These are phyloP conservation scores for Gryllus bimaculatus DNA, from an alignment of 1,140 invertebrate genomes.

Conservation along the genomic window DNA sequence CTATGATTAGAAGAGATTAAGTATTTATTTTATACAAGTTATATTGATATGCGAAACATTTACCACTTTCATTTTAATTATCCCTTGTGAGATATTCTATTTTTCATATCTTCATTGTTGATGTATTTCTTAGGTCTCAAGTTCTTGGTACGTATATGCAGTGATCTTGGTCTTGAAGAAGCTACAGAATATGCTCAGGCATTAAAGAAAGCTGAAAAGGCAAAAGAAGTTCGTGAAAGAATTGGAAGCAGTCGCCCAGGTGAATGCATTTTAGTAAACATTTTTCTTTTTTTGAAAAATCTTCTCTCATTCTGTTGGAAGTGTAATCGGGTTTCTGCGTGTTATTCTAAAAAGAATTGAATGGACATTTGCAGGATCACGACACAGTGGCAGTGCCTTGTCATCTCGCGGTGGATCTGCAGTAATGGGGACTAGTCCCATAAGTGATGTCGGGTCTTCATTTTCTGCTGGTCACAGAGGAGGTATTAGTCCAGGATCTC, in stretches of 20 bases:
- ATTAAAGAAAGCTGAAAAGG: conserved; percentile 72
- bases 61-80: too few relatives aligned
- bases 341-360: too few relatives aligned
- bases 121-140: conserved; percentile 47
- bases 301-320: neutral
- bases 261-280: conserved; percentile 24
- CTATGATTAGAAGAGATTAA: too few relatives aligned
- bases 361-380: neutral
- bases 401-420: conserved; percentile 43
- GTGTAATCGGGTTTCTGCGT: too few relatives aligned
- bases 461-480: conserved; percentile 14
- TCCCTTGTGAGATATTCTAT: neutral
- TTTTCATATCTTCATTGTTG: conserved; percentile 10
- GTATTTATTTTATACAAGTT: too few relatives aligned
- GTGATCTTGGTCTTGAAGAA: conserved; percentile 74
- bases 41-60: too few relatives aligned
- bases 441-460: conserved; percentile 24
- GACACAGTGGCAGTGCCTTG: conserved; percentile 39
- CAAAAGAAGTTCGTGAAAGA: conserved; percentile 57
- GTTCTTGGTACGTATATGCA: conserved; percentile 70
- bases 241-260: conserved; percentile 47
- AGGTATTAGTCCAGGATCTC: neutral
- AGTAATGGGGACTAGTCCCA: conserved; percentile 26
- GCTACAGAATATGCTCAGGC: conserved; percentile 66
- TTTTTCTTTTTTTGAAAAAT: neutral